Percentiles rank a stretch among this genome's conserved stretches.
These are phyloP conservation scores for Oxyruncus cristatus DNA, from an alignment of 2,113 vertebrate species.

Conservation along the genomic window DNA sequence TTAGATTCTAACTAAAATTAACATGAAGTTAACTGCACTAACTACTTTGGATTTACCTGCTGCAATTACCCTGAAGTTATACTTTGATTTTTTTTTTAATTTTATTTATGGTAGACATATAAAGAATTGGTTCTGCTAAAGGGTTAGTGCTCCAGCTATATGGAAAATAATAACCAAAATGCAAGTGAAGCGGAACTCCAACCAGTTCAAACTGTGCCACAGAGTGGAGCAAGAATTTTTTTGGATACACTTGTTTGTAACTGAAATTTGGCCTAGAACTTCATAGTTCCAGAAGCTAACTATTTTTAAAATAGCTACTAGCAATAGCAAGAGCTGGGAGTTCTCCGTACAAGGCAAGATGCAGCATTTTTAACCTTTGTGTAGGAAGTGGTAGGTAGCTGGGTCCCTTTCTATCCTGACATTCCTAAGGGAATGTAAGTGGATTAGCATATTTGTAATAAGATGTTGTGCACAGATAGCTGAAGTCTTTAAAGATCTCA, in stretches of 20 bases:
- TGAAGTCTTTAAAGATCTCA: background rate
- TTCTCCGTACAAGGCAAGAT: background rate
- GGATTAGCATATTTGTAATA: background rate
- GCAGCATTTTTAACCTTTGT: background rate
- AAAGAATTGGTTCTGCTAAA: background rate
- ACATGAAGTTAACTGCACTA: constrained; percentile 9
- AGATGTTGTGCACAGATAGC: background rate
- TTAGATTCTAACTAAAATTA: constrained; percentile 28
- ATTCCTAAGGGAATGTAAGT: background rate
- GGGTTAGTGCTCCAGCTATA: background rate
- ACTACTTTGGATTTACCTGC: constrained; percentile 20
- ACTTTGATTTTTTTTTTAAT: background rate
- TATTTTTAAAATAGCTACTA: background rate
- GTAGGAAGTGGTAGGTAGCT: background rate
- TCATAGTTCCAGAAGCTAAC: background rate
- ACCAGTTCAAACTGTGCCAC: background rate
- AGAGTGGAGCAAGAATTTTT: background rate
- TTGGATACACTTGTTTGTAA: background rate
- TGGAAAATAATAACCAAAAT: background rate
- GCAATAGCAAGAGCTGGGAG: background rate
- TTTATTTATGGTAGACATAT: background rate
- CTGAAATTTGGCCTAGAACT: background rate
- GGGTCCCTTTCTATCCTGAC: background rate
- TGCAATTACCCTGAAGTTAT: constrained; percentile 41
- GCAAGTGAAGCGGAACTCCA: background rate